Percentiles rank a stretch among this genome's conserved stretches.
Evolutionary conservation across 2,797 vertebrate species (phyloP).

Genomic region (Eurystomus glaucurus): DNA sequence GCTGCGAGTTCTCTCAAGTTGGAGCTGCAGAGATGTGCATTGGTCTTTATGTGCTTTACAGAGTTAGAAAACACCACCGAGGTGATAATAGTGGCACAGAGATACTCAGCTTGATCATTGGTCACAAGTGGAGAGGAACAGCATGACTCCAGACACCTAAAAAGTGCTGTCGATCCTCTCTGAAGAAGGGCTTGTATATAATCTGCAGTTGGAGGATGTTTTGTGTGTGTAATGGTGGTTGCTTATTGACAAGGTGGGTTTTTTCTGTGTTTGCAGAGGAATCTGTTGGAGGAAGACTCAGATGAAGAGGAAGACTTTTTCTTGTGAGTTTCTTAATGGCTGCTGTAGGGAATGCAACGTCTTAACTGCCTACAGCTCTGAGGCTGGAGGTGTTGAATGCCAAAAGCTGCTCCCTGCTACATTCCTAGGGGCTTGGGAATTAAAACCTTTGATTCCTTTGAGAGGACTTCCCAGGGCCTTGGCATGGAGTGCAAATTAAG

Average conservation of each 20-base stretch:
- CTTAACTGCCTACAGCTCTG: background rate
- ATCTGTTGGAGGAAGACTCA: conserved; percentile 96
- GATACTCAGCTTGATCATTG: background rate
- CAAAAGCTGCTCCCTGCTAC: background rate
- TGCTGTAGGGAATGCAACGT: background rate
- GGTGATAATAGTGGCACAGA: background rate
- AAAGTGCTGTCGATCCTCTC: accelerated
- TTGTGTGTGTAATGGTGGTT: background rate
- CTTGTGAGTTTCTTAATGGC: conserved; percentile 86
- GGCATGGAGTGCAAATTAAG: background rate
- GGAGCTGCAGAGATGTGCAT: background rate
- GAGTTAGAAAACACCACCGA: accelerated
- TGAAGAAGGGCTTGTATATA: accelerated
- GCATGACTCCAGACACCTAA: background rate
- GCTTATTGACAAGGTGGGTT: background rate
- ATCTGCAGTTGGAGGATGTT: background rate
- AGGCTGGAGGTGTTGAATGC: background rate
- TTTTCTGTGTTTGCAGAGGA: conserved; percentile 87
- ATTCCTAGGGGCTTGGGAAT: background rate
- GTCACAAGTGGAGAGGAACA: background rate
- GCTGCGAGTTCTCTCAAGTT: background rate
- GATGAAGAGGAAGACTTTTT: conserved; percentile 99
- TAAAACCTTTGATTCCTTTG: background rate
- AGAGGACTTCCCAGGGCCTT: background rate
- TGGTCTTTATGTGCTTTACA: background rate